Base-by-base conservation (phyloP, 2,113 vertebrate species). In the Ibidorhyncha struthersii region DNA sequence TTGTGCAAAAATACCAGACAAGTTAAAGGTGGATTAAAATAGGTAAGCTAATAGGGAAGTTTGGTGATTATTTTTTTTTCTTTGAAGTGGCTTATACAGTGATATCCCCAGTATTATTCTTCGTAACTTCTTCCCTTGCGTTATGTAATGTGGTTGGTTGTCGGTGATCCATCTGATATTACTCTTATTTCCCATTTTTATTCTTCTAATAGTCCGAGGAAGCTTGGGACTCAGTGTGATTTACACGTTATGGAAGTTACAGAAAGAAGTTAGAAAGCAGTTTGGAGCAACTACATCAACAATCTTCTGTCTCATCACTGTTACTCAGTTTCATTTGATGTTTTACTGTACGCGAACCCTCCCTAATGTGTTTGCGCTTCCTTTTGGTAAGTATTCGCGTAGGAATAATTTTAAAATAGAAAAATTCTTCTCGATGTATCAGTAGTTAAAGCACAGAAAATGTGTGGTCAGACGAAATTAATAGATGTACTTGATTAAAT, bases 251-350 rank as follows among this genome's bases (percentile, higher is more conserved):
- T 99, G 99, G 99, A 97, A 94, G n/a, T 94, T 99, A 94, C 99
- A 99, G 62, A 98, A 90, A 95, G 99, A 99, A 96, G 99, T 99
- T 76, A 98, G 98, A 79, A 99, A 97, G 90, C 99, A 99, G 89
- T 99, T 99, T 69, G 99, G 99, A 77, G 98, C 98, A 79, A 98
- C 96, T 3, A 99, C 99, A 16, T 98, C 99, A 7, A 67, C 93
- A 15, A 40, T 99, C 65, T 99, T 99, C 97, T 99, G 99, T 91
- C 98, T 99, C 90, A 99, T 98, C 52, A 99, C 99, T 23, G 98
- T 98, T 11, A 98, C 99, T 9, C 99, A 99, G 97, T 99, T 99
- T 97, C 99, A 99, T 88, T 97, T 99, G 27, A 99, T 99, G 99
- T 99, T 99, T 97, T 99, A 99, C 97, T 99, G 99, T 97, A 99